A percentile compares a stretch with the other conserved stretches of the same genome.
Evolutionary conservation across 1,140 invertebrate species (phyloP).

Genomic region (Heliconius hewitsoni): DNA sequence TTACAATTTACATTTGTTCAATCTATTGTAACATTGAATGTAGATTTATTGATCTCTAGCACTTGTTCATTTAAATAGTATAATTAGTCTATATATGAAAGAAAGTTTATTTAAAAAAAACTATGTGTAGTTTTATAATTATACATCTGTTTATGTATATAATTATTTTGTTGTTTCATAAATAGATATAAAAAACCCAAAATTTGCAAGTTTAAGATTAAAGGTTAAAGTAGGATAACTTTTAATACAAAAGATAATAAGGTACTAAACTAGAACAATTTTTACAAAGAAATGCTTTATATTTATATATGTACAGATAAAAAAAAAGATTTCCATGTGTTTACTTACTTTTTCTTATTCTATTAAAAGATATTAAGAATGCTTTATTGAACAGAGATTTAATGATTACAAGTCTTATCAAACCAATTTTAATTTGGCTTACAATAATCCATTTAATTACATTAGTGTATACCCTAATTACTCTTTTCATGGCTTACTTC

Average conservation of each 20-base stretch:
- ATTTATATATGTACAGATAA: no score
- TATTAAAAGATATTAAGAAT: no score
- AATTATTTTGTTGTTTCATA: not conserved
- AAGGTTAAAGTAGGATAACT: not conserved
- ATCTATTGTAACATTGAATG: slow-evolving; percentile 18
- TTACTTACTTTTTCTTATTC: no score
- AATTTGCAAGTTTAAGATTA: not conserved
- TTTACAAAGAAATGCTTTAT: no score
- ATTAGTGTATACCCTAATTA: not conserved
- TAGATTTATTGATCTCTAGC: slow-evolving; percentile 2
- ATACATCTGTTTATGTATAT: not conserved
- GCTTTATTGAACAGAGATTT: not conserved
- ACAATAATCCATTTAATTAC: not conserved
- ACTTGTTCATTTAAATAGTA: slow-evolving; percentile 3
- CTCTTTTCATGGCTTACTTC: not conserved
- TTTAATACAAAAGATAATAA: not conserved
- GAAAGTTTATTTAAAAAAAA: not conserved
- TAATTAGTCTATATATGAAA: slow-evolving; percentile 5
- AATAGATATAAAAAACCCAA: not conserved
- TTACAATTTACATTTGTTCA: slow-evolving; percentile 25
- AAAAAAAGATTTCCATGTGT: no score
- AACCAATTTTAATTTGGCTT: not conserved
- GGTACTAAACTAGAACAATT: not conserved
- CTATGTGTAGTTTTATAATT: not conserved
- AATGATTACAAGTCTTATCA: not conserved